Evolutionary conservation across 64 coral and sea anemone genomes (phyloP), one percentile per base, ranked within the genome.

Genomic region (Orbicella faveolata): DNA sequence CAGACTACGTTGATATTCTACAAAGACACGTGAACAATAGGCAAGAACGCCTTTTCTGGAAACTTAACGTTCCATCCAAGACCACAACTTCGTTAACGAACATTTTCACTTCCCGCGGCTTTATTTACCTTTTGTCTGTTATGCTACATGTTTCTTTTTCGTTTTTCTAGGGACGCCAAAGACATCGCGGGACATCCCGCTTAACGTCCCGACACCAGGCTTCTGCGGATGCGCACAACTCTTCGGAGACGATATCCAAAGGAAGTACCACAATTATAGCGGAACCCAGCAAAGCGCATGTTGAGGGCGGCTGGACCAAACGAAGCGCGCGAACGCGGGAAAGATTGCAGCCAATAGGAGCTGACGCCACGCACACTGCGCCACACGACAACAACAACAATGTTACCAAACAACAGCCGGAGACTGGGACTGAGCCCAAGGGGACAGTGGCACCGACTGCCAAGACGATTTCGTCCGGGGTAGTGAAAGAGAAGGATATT

Each of bases 321-420:
- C 54, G 90, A 77, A 92, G 90, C 82, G 90, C 90, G 8, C 69
- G 90, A 87, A 92, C 90, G 51, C 90, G 90, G 61, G 90, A 92
- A 87, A 83, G 90, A 75, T 76, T 92, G n/a, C 90, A 92, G 30
- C 90, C 90, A 79, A 92, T 92, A 55, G 90, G 90, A 44, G 90
- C 90, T 4, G 90, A 92, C 26, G 68, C 90, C 4, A 67, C 34
- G 15, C 90, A 92, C 16, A 78, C 67, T 21, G 36, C 26, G 20
- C 19, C 51, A 14, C 83, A 92, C 57, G 90, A 92, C 72, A 85
- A 9, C 14, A 91, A 91, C 54, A 92, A 92, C 23, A 75, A 73
- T 0, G 57, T n/a, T 35, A 15, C 52, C 23, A 87, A 87, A 34
- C 55, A 59, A 59, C 67, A 51, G 23, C 41, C 36, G 18, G 84